Base-by-base conservation (phyloP, 1,140 invertebrate species). In the Drosophila novamexicana region DNA sequence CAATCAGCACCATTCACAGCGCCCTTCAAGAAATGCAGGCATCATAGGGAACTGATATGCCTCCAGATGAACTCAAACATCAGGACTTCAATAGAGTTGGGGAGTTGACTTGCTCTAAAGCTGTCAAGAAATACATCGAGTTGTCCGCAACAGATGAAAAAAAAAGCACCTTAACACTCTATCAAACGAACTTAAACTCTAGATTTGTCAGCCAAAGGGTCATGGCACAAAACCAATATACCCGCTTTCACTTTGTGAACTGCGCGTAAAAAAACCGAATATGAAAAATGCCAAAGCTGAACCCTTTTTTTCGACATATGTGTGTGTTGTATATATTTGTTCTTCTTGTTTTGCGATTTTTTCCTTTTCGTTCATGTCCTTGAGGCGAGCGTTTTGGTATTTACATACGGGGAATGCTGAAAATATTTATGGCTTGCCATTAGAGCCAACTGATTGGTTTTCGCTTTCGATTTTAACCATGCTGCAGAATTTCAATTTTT, bases 371-470 rank as follows among this genome's bases (percentile, higher is more conserved):
- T 58, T 29, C 22, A 64, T 75, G 67, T 71, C 59, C 54, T 71
- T 75, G 67, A 53, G 32, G 37, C 40, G 52, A 50, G 44, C 66
- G 32, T 64, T 49, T 75, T 71, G 63, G 63, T 49, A 73, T 73
- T 42, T 56, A 67, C 67, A 64, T 72, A 44, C 50, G 37, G 37
- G 32, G 18, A 10, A 68, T 44, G 49, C 63, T 89, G 76, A 80
- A 76, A 89, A 89, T 81, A 89, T 89, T 89, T 89, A 89, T 89
- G 85, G 71, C 62, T 83, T 89, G 77, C 84, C 77, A 89, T 89
- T 89, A 89, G 84, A 66, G 80, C 47, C 74, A 89, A 81, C 85
- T 89, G 84, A 89, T 89, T 89, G 84, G 77, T 84, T 88, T 86
- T 88, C 84, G 84, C 84, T 88, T 88, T 86, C 82, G 70, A 81